Evolutionary conservation across 2,113 vertebrate species (phyloP).

Genomic region (Pseudorectes ferrugineus): DNA sequence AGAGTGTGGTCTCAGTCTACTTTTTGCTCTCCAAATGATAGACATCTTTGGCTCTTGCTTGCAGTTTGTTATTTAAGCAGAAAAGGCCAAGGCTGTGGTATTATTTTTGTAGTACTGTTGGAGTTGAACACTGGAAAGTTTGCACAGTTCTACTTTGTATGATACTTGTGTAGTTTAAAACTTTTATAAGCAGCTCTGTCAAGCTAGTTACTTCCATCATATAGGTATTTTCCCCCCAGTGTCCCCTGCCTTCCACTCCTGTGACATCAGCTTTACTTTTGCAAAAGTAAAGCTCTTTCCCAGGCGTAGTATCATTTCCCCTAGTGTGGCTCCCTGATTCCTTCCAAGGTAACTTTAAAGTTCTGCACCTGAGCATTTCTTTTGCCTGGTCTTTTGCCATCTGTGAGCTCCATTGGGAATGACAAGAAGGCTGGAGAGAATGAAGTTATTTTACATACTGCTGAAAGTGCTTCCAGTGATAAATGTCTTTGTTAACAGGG

Average conservation of each 20-base stretch:
- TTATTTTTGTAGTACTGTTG: not conserved
- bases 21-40: constrained; percentile 59
- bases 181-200: not conserved
- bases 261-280: not conserved
- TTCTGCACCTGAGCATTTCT: not conserved
- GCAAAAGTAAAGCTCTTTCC: not conserved
- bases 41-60: constrained; percentile 59
- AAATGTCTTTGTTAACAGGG: not conserved
- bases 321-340: not conserved
- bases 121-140: not conserved
- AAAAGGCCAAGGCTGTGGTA: constrained; percentile 46
- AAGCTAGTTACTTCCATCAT: not conserved
- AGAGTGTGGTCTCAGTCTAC: constrained; percentile 50
- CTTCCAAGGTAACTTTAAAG: not conserved
- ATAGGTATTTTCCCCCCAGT: not conserved
- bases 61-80: constrained; percentile 54
- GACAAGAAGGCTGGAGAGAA: not conserved
- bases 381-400: not conserved
- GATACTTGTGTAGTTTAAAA: not conserved
- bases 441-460: not conserved
- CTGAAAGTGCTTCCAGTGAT: not conserved
- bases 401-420: fast-evolving
- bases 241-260: not conserved
- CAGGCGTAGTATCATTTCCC: not conserved
- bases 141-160: not conserved